Evolutionary conservation across 2,797 vertebrate genomes (phyloP), one percentile per base, ranked within the genome.

Genomic region (Cirrhinus mrigala): DNA sequence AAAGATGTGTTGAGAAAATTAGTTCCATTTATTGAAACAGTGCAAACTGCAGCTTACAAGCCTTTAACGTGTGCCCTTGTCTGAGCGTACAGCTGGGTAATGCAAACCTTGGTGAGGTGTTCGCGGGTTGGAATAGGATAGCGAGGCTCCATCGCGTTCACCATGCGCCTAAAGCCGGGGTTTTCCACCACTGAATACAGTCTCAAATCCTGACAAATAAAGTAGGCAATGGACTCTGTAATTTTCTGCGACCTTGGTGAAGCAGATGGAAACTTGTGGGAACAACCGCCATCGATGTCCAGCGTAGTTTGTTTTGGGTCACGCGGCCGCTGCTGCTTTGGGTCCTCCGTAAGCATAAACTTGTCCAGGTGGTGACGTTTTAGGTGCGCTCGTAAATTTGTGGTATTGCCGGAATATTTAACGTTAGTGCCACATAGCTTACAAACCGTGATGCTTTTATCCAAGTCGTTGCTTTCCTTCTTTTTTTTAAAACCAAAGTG

Each of bases 41-140:
- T n/a, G n/a, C n/a, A n/a, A n/a, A n/a, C n/a, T n/a, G n/a, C n/a
- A n/a, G n/a, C n/a, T n/a, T n/a, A n/a, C n/a, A n/a, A n/a, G n/a
- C n/a, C n/a, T n/a, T n/a, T n/a, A n/a, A n/a, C n/a, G n/a, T n/a
- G n/a, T n/a, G n/a, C n/a, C n/a, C 6, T 20, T 54, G 58, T 60
- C 29, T 33, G 66, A 37, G 33, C 66, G 15, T 68, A 68, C 66
- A 68, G 66, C 66, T 29, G 2, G 15, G 66, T 16, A 68, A 68
- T 68, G 66, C 58, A 60, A 60, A 60, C 58, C 22, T 24, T 60
- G 58, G 58, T 60, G 58, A 60, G 58, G 58, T 60, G 66, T 68
- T 68, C 7, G 33, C 29, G 16, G 64, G 66, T 68, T 68, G 66
- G 66, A 68, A 37, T 68, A 68, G 66, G 29, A 68, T 64, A 29